phyloP scores from a whole-genome alignment of 1,140 invertebrate species.

The Papilio dardanus region DNA sequence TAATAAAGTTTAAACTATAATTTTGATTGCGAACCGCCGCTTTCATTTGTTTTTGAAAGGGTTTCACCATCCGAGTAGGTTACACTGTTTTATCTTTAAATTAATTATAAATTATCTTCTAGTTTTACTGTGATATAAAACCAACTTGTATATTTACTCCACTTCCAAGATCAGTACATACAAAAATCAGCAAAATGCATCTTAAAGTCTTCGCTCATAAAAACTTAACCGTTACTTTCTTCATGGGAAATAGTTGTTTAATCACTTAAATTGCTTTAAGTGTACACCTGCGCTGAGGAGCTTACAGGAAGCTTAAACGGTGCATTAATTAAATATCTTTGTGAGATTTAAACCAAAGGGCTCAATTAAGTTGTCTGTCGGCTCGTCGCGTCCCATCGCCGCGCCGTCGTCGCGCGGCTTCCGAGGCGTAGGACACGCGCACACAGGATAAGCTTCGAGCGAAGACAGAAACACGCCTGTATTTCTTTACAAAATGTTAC shows the following conservation, averaged over 20 bases:
- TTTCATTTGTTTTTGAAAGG: conserved; percentile 10
- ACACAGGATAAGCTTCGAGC: conserved; percentile 24
- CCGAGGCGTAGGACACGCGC: not conserved
- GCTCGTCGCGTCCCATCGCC: conserved; percentile 43
- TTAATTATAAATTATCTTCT: not conserved
- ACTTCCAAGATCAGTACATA: not conserved
- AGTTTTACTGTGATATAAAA: too few relatives aligned
- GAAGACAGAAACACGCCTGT: not conserved
- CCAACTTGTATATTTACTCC: too few relatives aligned
- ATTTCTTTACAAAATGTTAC: not conserved
- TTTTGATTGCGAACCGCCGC: not conserved
- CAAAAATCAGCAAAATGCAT: not conserved
- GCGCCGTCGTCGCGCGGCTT: conserved; percentile 42
- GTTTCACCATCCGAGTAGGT: not conserved
- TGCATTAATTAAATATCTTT: conserved; percentile 48
- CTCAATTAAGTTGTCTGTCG: conserved; percentile 52
- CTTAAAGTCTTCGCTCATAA: not conserved
- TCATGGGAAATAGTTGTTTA: conserved; percentile 16
- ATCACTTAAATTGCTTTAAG: conserved; percentile 17
- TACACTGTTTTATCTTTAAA: not conserved
- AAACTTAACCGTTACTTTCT: not conserved
- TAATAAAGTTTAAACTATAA: conserved; percentile 35
- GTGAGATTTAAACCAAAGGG: conserved; percentile 48
- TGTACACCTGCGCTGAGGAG: conserved; percentile 7
- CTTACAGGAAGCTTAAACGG: conserved; percentile 10